A percentile compares a stretch with the other conserved stretches of the same genome.
These are phyloP conservation scores for Apodemia zela DNA, from an alignment of 2,888 invertebrate species.

Conservation along the genomic window DNA sequence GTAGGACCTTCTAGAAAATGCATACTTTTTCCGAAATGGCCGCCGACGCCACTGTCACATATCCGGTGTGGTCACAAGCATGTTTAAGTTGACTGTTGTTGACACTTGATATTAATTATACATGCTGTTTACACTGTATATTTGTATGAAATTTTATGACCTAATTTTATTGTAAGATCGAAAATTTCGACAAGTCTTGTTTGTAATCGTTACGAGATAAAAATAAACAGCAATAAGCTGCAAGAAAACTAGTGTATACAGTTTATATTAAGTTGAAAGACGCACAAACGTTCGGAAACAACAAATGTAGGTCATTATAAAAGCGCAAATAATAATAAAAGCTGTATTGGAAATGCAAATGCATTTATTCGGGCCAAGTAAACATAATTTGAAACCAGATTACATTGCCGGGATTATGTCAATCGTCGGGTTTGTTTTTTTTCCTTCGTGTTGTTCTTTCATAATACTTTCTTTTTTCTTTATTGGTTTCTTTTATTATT, in stretches of 20 bases:
- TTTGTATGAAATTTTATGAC: background rate
- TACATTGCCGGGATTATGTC: no score
- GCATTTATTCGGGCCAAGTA: background rate
- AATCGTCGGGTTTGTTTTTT: no score
- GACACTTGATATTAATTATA: no score
- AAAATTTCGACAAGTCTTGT: background rate
- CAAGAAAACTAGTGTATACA: conserved; percentile 1
- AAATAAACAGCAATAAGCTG: background rate
- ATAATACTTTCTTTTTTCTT: no score
- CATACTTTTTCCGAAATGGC: no score
- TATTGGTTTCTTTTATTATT: no score
- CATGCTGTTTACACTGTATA: no score
- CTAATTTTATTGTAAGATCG: background rate
- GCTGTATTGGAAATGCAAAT: background rate
- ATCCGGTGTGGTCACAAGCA: no score
- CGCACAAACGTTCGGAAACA: background rate
- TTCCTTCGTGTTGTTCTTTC: no score
- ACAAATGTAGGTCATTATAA: conserved; percentile 4
- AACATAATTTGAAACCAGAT: background rate
- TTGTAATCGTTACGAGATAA: background rate
- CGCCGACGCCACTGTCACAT: no score
- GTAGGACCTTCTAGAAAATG: no score
- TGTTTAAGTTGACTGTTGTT: no score
- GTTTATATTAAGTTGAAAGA: conserved; percentile 1
- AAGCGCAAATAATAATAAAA: conserved; percentile 8